Conservation (phyloP, 2,113 vertebrate genomes). For the Phoenicopterus ruber region DNA sequence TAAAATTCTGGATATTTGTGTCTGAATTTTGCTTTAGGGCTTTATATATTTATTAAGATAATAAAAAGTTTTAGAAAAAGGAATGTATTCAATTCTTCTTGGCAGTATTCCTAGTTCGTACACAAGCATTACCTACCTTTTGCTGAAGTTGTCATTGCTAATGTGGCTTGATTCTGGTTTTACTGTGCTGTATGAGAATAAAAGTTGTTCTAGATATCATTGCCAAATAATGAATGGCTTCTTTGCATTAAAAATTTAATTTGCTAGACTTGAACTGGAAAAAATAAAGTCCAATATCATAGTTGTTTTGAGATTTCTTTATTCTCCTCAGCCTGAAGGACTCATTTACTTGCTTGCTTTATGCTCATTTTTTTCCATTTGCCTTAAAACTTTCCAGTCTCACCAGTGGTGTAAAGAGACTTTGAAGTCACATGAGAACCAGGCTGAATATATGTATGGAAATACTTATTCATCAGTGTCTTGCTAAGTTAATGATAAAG, state of each 20-base stretch:
- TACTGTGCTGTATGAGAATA: background rate
- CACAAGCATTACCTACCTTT: background rate
- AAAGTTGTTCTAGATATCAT: background rate
- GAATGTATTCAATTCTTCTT: background rate
- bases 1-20: background rate
- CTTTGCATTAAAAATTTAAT: conserved; percentile 3
- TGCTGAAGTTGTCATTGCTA: background rate
- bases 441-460: background rate
- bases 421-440: background rate
- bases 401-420: background rate
- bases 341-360: background rate
- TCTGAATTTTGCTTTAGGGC: background rate
- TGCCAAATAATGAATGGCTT: background rate
- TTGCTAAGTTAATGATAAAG: background rate
- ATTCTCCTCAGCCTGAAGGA: background rate
- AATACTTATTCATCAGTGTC: conserved; percentile 1
- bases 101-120: background rate
- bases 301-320: background rate
- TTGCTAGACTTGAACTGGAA: background rate
- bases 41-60: background rate
- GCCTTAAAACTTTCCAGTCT: background rate
- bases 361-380: background rate
- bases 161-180: background rate
- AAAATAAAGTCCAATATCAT: background rate
- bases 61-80: background rate